These are phyloP conservation scores for Cantharis flavilabris DNA, from an alignment of 2,888 invertebrate genomes.

Conservation along the genomic window DNA sequence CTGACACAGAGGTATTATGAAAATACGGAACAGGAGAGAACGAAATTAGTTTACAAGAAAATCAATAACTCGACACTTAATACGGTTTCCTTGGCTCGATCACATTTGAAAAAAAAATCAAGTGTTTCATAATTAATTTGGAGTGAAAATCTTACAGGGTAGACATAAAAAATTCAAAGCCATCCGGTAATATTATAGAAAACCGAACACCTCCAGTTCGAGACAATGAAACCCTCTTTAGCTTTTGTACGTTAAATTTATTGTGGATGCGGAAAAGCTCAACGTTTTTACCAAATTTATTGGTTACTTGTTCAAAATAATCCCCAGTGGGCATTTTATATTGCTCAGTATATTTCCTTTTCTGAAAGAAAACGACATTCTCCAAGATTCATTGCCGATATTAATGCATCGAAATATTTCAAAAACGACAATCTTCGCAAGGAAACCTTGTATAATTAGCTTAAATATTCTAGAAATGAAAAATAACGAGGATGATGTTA, in stretches of 20 bases:
- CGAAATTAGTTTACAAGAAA: background rate
- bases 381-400: background rate
- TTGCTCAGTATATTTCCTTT: background rate
- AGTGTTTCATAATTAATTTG: background rate
- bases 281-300: background rate
- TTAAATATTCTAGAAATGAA: no score
- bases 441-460: background rate
- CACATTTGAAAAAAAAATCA: background rate
- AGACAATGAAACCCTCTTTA: background rate
- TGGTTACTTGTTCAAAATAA: background rate
- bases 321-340: background rate
- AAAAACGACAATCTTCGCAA: background rate
- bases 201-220: background rate
- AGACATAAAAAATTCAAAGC: background rate
- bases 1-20: background rate
- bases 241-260: background rate
- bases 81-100: background rate
- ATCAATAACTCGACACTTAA: background rate
- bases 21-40: background rate
- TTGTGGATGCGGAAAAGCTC: background rate
- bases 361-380: background rate
- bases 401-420: background rate
- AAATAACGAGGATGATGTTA: background rate
- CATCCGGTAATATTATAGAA: background rate
- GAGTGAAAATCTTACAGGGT: background rate